Conservation (phyloP, 2,113 vertebrate species). For the Centrocercus urophasianus region DNA sequence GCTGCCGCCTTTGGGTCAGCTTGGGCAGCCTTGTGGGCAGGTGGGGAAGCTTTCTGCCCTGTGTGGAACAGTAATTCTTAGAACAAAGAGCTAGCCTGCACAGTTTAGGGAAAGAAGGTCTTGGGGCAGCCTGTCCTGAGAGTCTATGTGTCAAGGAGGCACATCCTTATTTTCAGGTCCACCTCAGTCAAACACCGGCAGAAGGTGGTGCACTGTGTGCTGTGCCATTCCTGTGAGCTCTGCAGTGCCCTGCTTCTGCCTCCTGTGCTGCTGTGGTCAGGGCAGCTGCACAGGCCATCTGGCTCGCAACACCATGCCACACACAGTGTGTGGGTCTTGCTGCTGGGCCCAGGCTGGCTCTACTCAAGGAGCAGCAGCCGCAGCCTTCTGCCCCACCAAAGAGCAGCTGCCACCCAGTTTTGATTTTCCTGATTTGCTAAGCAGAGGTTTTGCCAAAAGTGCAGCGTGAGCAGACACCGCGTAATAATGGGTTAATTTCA, state of each 20-base stretch:
- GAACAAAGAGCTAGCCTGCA: neutral
- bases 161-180: neutral
- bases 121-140: fast-evolving
- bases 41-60: neutral
- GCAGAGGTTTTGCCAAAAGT: neutral
- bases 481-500: conserved; percentile 19
- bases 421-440: neutral
- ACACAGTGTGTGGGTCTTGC: neutral
- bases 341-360: neutral
- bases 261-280: neutral
- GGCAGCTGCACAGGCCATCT: neutral
- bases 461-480: neutral
- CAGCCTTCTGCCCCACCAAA: neutral
- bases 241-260: neutral
- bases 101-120: neutral
- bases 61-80: neutral
- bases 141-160: neutral
- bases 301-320: neutral
- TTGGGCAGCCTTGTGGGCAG: neutral
- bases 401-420: neutral
- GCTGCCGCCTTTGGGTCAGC: neutral
- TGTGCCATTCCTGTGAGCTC: fast-evolving
- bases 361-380: neutral
- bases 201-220: neutral
- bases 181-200: neutral